A percentile compares a stretch with the other conserved stretches of the same genome.
These are phyloP conservation scores for Polymixis lichenea DNA, from an alignment of 2,888 invertebrate species.

Conservation along the genomic window DNA sequence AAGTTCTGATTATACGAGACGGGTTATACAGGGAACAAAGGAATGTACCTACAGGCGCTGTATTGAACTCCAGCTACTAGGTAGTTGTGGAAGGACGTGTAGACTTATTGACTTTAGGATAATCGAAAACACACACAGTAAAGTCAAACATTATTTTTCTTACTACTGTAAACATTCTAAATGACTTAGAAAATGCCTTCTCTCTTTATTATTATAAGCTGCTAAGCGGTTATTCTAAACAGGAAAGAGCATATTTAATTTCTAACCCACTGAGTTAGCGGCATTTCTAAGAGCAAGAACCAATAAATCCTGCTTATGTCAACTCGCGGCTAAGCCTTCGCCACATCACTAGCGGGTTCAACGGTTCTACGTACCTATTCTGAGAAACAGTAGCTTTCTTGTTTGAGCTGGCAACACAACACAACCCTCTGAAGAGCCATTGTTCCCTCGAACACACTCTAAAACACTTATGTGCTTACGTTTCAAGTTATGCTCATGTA, in stretches of 20 bases:
- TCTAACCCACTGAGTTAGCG: constrained; percentile 36
- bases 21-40: constrained; percentile 44
- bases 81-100: not conserved
- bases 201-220: constrained; percentile 35
- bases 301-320: constrained; percentile 48
- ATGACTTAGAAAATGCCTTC: constrained; percentile 26
- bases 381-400: constrained; percentile 85
- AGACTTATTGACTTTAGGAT: constrained; percentile 15
- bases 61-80: not conserved
- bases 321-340: constrained; percentile 28
- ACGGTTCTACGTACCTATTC: constrained; percentile 74
- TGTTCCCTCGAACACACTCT: constrained; percentile 70
- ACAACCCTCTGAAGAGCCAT: constrained; percentile 74
- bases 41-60: constrained; percentile 3
- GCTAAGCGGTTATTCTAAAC: constrained; percentile 17
- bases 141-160: constrained; percentile 10
- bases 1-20: constrained; percentile 46
- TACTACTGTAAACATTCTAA: constrained; percentile 29
- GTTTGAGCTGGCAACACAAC: constrained; percentile 70
- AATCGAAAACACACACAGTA: constrained; percentile 12
- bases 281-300: constrained; percentile 41
- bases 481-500: constrained; percentile 68
- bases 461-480: constrained; percentile 70
- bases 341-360: constrained; percentile 70
- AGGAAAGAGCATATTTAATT: constrained; percentile 41